Evolutionary conservation across 2,888 invertebrate genomes (phyloP).

Genomic region (Synergus gifuensis): DNA sequence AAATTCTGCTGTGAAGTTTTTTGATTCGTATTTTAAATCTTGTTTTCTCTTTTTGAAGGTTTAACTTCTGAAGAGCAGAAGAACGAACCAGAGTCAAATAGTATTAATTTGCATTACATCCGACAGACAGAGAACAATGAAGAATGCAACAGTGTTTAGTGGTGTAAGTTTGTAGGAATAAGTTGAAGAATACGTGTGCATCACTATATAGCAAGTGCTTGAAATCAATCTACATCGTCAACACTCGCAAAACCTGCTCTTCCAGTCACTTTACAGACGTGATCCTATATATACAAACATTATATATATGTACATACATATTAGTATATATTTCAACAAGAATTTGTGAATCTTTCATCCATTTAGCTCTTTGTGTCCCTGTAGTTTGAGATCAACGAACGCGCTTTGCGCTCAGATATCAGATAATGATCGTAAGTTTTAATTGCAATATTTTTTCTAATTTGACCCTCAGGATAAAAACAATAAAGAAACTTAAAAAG

Average conservation of each 20-base stretch:
- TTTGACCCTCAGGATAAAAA: neutral
- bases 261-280: constrained; percentile 29
- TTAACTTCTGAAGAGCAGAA: neutral
- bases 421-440: constrained; percentile 30
- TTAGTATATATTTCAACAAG: constrained; percentile 13
- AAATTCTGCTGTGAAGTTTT: neutral
- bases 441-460: constrained; percentile 2
- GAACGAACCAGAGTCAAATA: neutral
- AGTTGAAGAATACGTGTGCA: constrained; percentile 26
- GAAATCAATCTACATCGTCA: constrained; percentile 26
- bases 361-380: constrained; percentile 21
- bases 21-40: neutral
- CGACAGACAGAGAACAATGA: constrained; percentile 13
- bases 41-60: neutral
- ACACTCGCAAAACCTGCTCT: constrained; percentile 37
- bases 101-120: neutral
- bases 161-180: constrained; percentile 21
- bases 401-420: constrained; percentile 24
- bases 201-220: constrained; percentile 24
- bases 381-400: constrained; percentile 36
- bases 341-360: constrained; percentile 34
- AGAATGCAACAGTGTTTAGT: neutral
- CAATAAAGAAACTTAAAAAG: neutral
- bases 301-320: too few relatives aligned
- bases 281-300: neutral